Base-by-base conservation (phyloP, 2,888 invertebrate species). In the Cinara cedri region DNA sequence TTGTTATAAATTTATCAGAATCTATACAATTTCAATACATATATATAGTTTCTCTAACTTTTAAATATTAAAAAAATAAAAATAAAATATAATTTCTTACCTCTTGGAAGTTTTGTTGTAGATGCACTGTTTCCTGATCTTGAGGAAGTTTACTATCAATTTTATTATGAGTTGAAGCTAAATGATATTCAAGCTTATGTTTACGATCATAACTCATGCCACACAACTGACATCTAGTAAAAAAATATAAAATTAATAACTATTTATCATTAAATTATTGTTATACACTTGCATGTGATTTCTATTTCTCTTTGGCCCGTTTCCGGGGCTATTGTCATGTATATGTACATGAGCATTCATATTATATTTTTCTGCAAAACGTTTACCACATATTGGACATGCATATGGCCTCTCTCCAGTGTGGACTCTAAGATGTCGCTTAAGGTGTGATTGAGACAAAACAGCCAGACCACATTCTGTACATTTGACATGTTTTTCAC, bases 331-430 rank as follows among this genome's bases (percentile, higher is more conserved):
- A 34, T 82, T 81, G 24, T 82, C 81, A 19, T 82, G 81, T 49
- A 81, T 82, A 55, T 81, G 82, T 13, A 80, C 49, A 78, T 83
- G 83, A 62, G 82, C 82, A 24, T 82, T 82, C 68, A 83, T 72
- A 26, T 83, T 83, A 49, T 82, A 82, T 19, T 82, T 82, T 81
- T 83, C 82, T 19, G 83, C 81, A 78, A 82, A 83, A 68, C 82
- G 82, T 72, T 83, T 82, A 11, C 81, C 81, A 75, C 83, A 83
- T 19, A 81, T 82, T 46, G 82, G 72, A 66, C 84, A 84, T 11
- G 72, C 81, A 74, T 83, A 82, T 8, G 83, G 83, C 16, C 81
- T 78, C 49, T 82, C 82, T 6, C 83, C 83, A 13, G 82, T 82
- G 19, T 83, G 83, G 9, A 82, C 82, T 24, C 83, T 81, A 21